Evolutionary conservation across 2,113 vertebrate species (phyloP).

Genomic region (Lepisosteus osseus): DNA sequence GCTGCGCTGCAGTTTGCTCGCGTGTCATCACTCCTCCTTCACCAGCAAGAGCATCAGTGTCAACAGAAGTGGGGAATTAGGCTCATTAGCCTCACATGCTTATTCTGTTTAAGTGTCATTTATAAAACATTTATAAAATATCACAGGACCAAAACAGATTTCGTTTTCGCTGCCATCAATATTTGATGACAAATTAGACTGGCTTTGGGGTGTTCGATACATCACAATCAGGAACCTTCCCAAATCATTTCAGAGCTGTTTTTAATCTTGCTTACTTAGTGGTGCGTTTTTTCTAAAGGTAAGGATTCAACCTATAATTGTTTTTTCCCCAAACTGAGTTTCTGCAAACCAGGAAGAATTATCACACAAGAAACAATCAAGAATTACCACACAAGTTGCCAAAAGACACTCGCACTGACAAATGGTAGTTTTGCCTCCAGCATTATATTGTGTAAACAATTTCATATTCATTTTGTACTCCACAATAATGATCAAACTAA

Average conservation of each 20-base stretch:
- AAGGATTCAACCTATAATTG: too few species aligned
- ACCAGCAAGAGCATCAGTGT: not conserved
- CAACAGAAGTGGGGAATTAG: not conserved
- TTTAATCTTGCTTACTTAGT: too few species aligned
- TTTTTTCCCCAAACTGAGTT: too few species aligned
- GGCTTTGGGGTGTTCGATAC: conserved; percentile 31
- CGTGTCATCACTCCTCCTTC: not conserved
- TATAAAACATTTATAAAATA: conserved; percentile 40
- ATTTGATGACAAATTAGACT: conserved; percentile 43
- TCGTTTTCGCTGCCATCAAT: conserved; percentile 48
- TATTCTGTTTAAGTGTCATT: conserved; percentile 41
- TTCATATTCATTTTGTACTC: too few species aligned
- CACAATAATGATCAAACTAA: too few species aligned
- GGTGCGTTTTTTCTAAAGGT: too few species aligned
- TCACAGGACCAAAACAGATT: conserved; percentile 27
- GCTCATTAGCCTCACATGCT: conserved; percentile 10
- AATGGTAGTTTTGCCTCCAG: too few species aligned
- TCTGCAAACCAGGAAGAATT: too few species aligned
- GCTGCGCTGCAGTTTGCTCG: conserved; percentile 2
- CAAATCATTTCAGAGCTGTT: conserved; percentile 55
- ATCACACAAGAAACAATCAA: too few species aligned
- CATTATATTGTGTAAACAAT: too few species aligned
- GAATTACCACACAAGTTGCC: too few species aligned
- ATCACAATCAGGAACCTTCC: conserved; percentile 40
- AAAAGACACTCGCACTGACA: too few species aligned